Evolutionary conservation across 2,113 vertebrate species (phyloP).

Genomic region (Entelurus aequoreus): DNA sequence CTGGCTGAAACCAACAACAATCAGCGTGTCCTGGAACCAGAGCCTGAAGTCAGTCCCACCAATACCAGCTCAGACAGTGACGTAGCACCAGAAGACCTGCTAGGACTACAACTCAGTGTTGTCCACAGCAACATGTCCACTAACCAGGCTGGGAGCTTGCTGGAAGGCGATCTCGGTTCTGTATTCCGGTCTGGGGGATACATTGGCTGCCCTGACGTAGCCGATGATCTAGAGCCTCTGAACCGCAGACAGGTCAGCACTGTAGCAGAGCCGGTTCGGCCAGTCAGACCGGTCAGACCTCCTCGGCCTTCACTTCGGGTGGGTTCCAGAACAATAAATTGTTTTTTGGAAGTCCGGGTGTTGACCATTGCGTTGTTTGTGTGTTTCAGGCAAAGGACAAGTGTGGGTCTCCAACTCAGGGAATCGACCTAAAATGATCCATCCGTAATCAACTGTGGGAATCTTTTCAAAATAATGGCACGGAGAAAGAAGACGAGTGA

Average conservation of each 20-base stretch:
- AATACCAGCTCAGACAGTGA: slow-evolving; percentile 53
- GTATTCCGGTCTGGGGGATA: slow-evolving; percentile 61
- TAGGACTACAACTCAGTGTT: slow-evolving; percentile 22
- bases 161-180: slow-evolving; percentile 49
- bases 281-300: slow-evolving; percentile 51
- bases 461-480: not conserved
- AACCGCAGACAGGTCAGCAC: slow-evolving; percentile 18
- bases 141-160: slow-evolving; percentile 12
- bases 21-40: slow-evolving; percentile 21
- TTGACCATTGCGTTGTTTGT: not conserved
- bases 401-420: slow-evolving; percentile 33
- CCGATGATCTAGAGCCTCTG: slow-evolving; percentile 57
- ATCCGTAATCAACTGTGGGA: not conserved
- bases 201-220: slow-evolving; percentile 57
- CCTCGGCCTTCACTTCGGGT: slow-evolving; percentile 65
- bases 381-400: slow-evolving; percentile 53
- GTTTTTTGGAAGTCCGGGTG: not conserved
- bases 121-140: slow-evolving; percentile 15
- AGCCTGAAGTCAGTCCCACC: slow-evolving; percentile 11
- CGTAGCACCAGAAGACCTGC: slow-evolving; percentile 32
- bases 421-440: slow-evolving; percentile 60
- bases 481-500: slow-evolving; percentile 2
- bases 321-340: slow-evolving; percentile 8
- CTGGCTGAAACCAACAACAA: slow-evolving; percentile 46
- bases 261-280: slow-evolving; percentile 27